A percentile compares a stretch with the other conserved stretches of the same genome.
Evolutionary conservation across 2,888 invertebrate genomes (phyloP).

Genomic region (Eumerus sabulonum): DNA sequence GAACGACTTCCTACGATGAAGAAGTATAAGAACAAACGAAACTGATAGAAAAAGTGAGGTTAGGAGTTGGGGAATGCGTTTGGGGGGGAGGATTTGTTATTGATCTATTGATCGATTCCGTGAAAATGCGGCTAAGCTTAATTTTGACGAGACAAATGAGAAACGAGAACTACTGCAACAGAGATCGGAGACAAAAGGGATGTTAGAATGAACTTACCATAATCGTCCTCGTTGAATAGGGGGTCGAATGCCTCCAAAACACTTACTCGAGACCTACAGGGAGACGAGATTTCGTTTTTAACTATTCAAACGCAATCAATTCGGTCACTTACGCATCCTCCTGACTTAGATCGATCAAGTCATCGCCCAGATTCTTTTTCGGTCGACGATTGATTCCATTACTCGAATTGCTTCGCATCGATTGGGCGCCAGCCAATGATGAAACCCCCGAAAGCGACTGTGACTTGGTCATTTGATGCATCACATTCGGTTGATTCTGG

Average conservation of each 20-base stretch:
- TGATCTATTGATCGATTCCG: constrained; percentile 24
- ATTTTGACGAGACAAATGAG: constrained; percentile 62
- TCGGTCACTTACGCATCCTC: constrained; percentile 75
- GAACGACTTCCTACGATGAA: constrained; percentile 39
- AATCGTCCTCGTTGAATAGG: constrained; percentile 82
- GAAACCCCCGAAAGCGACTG: constrained; percentile 69
- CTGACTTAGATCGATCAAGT: constrained; percentile 77
- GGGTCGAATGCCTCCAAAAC: constrained; percentile 94
- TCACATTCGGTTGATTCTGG: constrained; percentile 40
- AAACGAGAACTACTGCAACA: constrained; percentile 20
- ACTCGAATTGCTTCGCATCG: constrained; percentile 56
- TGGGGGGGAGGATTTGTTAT: background rate
- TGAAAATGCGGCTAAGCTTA: too few relatives aligned
- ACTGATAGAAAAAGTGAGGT: constrained; percentile 34
- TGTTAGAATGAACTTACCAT: constrained; percentile 68
- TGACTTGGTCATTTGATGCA: constrained; percentile 68
- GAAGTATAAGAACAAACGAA: constrained; percentile 24
- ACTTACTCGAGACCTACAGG: constrained; percentile 77
- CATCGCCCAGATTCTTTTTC: constrained; percentile 71
- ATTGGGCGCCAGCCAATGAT: constrained; percentile 28
- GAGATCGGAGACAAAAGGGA: background rate
- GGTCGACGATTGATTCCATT: constrained; percentile 56
- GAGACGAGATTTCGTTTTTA: constrained; percentile 6
- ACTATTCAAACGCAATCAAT: background rate
- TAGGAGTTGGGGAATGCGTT: constrained; percentile 37